Evolutionary conservation across 2,888 invertebrate species (phyloP), one percentile per base, ranked within the genome.

Genomic region (Unio pictorum): DNA sequence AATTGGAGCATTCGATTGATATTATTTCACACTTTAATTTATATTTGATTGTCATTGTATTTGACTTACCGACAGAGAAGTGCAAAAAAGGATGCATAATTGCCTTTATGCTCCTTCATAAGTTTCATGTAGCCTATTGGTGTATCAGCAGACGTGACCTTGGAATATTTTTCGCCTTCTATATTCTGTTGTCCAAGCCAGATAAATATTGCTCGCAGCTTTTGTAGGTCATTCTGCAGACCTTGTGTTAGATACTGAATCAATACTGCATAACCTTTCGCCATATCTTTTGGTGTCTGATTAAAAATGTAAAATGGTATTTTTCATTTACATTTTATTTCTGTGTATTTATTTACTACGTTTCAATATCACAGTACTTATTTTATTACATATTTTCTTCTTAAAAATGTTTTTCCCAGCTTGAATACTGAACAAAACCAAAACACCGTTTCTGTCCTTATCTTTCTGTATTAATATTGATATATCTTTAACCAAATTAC

Each of bases 41-140:
- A 23, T 5, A 30, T 23, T 23, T 23, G 23, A 23, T 23, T 23
- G 23, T 23, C 23, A 23, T 23, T 23, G 3, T 34, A 3, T 34
- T 4, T 34, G 6, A 34, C 34, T 34, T 34, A 79, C 79, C 79
- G 73, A 71, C 79, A 79, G 20, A 79, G 61, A 0, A 77, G 61
- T 11, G 77, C 75, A 60, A 79, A 76, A 57, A 79, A 69, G 1
- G 77, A 72, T 17, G 79, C 71, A 60, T 79, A 79, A 45, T 74
- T 74, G 2, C 73, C 77, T 34, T 73, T 68, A 56, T 73, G 57
- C 18, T 71, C 61, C 58, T 75, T 71, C 7, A 79, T 79, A 20
- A 75, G 61, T 55, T 72, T 77, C 67, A 77, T 79, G 62, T 73
- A 79, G 17, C 77, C 77, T 17, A 71, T 28, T 18, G 79, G 79